phyloP scores from a whole-genome alignment of 2,797 vertebrate species.

The Gallinago stenura region DNA sequence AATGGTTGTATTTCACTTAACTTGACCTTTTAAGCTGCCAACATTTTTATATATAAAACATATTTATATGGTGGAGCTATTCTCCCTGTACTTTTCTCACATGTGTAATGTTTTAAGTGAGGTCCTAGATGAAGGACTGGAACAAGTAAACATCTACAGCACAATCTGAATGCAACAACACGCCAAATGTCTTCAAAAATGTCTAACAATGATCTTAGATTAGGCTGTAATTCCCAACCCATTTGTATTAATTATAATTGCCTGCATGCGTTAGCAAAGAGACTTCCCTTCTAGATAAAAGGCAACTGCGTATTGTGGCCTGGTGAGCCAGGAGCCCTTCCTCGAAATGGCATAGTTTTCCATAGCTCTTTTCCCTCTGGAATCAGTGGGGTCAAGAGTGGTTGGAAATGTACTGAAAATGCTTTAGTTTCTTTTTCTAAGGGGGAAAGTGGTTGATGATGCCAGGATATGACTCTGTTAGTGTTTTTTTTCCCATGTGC shows the following conservation, averaged over 20 bases:
- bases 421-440: not conserved
- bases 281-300: constrained; percentile 1
- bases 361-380: constrained; percentile 4
- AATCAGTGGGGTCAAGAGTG: not conserved
- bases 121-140: not conserved
- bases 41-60: not conserved
- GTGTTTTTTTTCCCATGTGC: fast-evolving
- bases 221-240: not conserved
- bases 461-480: not conserved
- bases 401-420: constrained; percentile 31
- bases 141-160: not conserved
- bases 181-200: not conserved
- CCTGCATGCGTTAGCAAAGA: not conserved
- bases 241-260: not conserved
- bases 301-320: not conserved
- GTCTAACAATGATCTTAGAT: not conserved
- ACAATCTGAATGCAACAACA: not conserved
- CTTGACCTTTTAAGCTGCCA: constrained; percentile 38
- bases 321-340: not conserved
- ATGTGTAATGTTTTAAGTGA: not conserved
- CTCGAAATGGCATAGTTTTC: constrained; percentile 16
- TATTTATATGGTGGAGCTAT: not conserved
- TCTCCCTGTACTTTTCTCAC: not conserved
- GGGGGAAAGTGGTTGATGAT: not conserved
- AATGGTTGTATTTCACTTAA: constrained; percentile 9